Evolutionary conservation across 2,113 vertebrate species (phyloP).

Genomic region (Xenopus borealis): DNA sequence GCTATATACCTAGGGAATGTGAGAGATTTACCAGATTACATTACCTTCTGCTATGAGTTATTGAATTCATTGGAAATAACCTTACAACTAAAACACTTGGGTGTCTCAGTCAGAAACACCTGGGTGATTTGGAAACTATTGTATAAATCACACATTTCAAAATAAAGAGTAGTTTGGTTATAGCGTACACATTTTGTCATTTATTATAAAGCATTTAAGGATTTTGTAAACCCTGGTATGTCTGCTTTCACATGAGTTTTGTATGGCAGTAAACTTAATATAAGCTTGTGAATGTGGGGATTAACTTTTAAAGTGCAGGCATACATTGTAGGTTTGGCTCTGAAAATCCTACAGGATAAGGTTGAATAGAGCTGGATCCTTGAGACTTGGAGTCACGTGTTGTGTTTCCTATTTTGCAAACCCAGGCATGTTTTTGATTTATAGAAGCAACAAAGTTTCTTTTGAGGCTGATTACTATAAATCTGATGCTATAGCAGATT

Average conservation of each 20-base stretch:
- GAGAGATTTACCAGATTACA: slow-evolving; percentile 43
- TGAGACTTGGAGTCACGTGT: not conserved
- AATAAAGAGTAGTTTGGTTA: slow-evolving; percentile 24
- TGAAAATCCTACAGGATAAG: not conserved
- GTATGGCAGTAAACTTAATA: slow-evolving; percentile 9
- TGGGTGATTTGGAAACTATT: slow-evolving; percentile 42
- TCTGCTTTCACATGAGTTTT: slow-evolving; percentile 6
- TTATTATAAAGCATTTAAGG: slow-evolving; percentile 33
- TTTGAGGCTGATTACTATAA: too few relatives aligned
- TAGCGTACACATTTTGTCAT: slow-evolving; percentile 35
- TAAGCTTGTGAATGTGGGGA: not conserved
- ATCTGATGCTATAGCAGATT: too few relatives aligned
- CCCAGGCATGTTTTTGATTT: too few relatives aligned
- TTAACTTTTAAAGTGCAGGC: not conserved
- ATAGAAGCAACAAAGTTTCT: too few relatives aligned
- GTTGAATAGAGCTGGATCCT: not conserved
- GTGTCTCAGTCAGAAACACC: slow-evolving; percentile 43
- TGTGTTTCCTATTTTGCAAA: too few relatives aligned
- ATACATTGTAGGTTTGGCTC: not conserved
- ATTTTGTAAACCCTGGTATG: slow-evolving; percentile 12
- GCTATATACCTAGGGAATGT: slow-evolving; percentile 12
- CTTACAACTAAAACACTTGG: slow-evolving; percentile 35
- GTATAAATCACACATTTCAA: slow-evolving; percentile 42
- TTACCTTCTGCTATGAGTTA: slow-evolving; percentile 46
- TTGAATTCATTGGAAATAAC: slow-evolving; percentile 41